Conservation (phyloP, 2,888 invertebrate genomes). For the Scaeva pyrastri region DNA sequence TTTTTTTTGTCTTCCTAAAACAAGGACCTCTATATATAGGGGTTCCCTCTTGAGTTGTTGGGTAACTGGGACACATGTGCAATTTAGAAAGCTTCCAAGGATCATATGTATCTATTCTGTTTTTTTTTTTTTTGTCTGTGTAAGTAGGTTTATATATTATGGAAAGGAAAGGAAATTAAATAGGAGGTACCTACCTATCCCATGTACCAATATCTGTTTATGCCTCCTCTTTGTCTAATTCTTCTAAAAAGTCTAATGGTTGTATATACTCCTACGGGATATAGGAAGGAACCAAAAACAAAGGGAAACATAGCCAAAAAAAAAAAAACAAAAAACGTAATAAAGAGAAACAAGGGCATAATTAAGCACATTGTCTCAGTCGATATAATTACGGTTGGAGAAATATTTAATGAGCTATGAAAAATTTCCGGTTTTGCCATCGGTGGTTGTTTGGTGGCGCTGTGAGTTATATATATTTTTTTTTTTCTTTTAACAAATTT, state of each 20-base stretch:
- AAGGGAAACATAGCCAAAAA: too few relatives aligned
- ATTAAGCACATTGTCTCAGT: conserved; percentile 60
- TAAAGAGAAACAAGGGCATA: conserved; percentile 36
- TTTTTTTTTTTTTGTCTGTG: neutral
- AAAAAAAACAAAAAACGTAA: neutral
- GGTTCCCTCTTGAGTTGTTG: conserved; percentile 1
- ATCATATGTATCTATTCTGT: neutral
- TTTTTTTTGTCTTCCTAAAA: neutral
- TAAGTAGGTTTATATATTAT: neutral
- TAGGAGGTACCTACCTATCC: neutral
- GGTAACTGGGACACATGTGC: conserved; percentile 54
- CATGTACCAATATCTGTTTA: neutral
- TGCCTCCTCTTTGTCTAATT: neutral
- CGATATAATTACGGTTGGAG: conserved; percentile 56
- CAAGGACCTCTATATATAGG: neutral
- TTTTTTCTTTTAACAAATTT: conserved; percentile 51
- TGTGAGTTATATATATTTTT: conserved; percentile 3
- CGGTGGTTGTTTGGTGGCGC: conserved; percentile 9
- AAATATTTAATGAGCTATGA: conserved; percentile 61
- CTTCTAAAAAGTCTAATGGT: neutral
- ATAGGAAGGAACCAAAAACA: neutral
- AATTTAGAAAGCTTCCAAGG: conserved; percentile 18
- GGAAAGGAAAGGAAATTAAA: neutral
- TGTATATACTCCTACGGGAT: neutral
- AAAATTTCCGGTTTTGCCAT: conserved; percentile 27